Percentiles rank a stretch among this genome's conserved stretches.
Evolutionary conservation across 2,113 vertebrate genomes (phyloP).

Genomic region (Tachuris rubrigastra): DNA sequence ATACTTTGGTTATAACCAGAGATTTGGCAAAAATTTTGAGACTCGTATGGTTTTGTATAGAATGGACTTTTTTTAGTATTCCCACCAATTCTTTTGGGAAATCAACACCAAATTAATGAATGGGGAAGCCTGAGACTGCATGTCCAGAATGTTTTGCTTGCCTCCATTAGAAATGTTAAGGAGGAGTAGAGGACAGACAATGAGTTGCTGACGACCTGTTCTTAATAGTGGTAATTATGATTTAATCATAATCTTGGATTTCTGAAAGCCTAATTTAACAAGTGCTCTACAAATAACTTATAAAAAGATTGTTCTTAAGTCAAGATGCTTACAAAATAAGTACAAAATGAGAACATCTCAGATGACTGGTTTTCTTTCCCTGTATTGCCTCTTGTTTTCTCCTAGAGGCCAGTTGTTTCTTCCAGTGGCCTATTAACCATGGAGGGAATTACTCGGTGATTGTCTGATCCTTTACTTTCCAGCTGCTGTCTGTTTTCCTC

Average conservation of each 20-base stretch:
- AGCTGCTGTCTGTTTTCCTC: background rate
- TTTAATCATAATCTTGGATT: background rate
- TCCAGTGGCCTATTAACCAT: background rate
- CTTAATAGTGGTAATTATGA: background rate
- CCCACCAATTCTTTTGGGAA: background rate
- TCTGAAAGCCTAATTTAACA: background rate
- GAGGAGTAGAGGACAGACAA: background rate
- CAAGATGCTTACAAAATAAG: background rate
- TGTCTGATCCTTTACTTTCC: background rate
- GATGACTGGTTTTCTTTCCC: background rate
- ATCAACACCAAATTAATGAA: background rate
- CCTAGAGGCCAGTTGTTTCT: background rate
- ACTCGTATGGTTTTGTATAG: background rate
- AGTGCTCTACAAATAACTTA: background rate
- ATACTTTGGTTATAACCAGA: background rate
- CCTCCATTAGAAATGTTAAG: background rate
- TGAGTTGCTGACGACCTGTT: background rate
- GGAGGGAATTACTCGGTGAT: background rate
- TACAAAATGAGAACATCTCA: background rate
- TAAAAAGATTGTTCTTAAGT: background rate
- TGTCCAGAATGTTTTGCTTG: background rate
- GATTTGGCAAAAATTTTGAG: constrained; percentile 9
- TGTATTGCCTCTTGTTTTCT: background rate
- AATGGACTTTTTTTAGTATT: background rate
- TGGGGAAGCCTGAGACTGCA: background rate